Base-by-base conservation (phyloP, 2,113 vertebrate genomes). In the Heterochromis multidens region DNA sequence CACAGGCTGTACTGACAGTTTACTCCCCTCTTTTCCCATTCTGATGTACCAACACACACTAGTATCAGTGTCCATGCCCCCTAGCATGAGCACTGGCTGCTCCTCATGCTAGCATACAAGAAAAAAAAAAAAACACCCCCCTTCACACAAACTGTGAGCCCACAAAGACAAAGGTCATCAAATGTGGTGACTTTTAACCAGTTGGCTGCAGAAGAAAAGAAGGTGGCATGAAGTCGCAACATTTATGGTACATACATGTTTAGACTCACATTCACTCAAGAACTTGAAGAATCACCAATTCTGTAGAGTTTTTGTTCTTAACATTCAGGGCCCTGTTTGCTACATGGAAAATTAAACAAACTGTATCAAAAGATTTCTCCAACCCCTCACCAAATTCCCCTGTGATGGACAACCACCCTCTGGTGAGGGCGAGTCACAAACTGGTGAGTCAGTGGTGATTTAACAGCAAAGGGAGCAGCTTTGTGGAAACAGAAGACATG, bases 301-400 rank as follows among this genome's bases (percentile, higher is more conserved):
- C 17, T 0, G 16, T 63, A 6, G 43, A 49, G 67, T 29, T 49
- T 49, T 43, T 72, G 25, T 72, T 70, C 65, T 10, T 0, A 72
- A 72, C 67, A 72, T 43, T 72, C 43, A 0, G 40, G 40, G 19
- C 49, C 1, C 67, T 21, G 43, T 31, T 17, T 29, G 43, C 70
- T 52, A 27, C 10, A 43, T 72, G 67, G 67, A 52, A 19, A 21
- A 72, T 21, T 43, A 72, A 52, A 21, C 67, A 52, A 52, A 29
- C 16, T 29, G 25, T 23, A 19, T 72, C 67, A 49, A 21, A 49
- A 72, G 23, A 21, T 31, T 72, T 49, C 40, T 52, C 29, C 37
- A 12, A 49, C 27, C 25, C 25, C 29, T 12, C 8, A 1, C 9
- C 0, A 3, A 25, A 43, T n/a, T 35, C 9, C 7, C 62, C n/a